Base-by-base conservation (phyloP, 2,797 vertebrate species). In the Labroides dimidiatus region DNA sequence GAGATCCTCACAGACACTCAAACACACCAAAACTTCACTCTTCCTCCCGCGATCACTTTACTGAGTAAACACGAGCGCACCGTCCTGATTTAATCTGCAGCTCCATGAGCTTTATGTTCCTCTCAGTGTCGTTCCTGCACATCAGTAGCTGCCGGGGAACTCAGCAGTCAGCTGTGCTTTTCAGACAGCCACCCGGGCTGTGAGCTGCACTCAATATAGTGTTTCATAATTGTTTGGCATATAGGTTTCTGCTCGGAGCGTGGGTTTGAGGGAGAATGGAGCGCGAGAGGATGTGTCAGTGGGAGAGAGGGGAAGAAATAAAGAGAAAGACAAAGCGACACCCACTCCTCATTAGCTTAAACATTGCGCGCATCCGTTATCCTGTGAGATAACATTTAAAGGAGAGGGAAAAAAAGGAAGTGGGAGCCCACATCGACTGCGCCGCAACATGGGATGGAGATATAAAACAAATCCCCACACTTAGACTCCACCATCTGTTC, bases 271-370 rank as follows among this genome's bases (percentile, higher is more conserved):
- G 85, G 85, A 90, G 82, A 85, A 85, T 72, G 71, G 68, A 77
- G 65, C 73, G 79, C 76, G 70, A 64, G 85, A 84, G 77, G 80
- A 82, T 75, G 82, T 76, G 84, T 81, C 50, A 70, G 84, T 75
- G 84, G 78, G 74, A 78, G 82, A 81, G 85, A 75, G 69, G 69
- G 82, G 56, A 69, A 45, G 75, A 78, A 63, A 78, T 75, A 78
- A 77, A 85, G 84, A 75, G 36, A 59, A 67, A 81, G 85, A 90
- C 85, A 90, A 84, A 91, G 80, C 74, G 45, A 78, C 91, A 37
- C 90, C 91, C 90, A 88, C 90, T 89, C 67, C 86, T 90, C 90
- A 89, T 92, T 92, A 93, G 86, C 84, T 85, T 82, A 87, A 87
- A 83, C 80, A 76, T 76, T 50, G 87, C 63, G 24, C 83, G 82